Base-by-base conservation (phyloP, 2,888 invertebrate species). In the Apodemia duryi region DNA sequence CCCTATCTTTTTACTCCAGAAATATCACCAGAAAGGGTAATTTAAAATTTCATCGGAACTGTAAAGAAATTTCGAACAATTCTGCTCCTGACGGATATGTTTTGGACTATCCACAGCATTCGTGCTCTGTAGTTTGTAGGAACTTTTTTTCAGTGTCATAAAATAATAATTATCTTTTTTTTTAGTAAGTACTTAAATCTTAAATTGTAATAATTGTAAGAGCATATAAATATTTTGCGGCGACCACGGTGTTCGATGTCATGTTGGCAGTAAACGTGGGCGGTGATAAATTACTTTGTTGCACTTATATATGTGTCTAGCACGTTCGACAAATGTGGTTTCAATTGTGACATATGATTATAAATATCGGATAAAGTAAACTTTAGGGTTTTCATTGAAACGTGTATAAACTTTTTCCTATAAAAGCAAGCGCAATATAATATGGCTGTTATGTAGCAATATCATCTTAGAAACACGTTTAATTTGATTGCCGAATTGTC, bases 201-300 rank as follows among this genome's bases (percentile, higher is more conserved):
- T 57, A 32, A 57, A 32, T 57, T 57, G 57, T 57, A 57, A 2
- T 32, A 21, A 2, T 32, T 32, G 4, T 32, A 32, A 32, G 2
- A 13, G n/a, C 13, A 11, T 35, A 60, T 60, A 60, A 60, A 63
- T 60, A 63, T 52, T 61, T 54, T 65, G 63, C 63, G 60, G 62
- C 62, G 63, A 64, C 62, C 63, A 65, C 63, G 64, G 67, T 67
- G 65, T 65, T 35, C 62, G 61, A 66, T 66, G 70, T 68, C 63
- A 52, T 60, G 35, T 57, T 62, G 60, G 1, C 29, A 57, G 51
- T 51, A 32, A 21, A 49, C 64, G 70, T 70, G 67, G 67, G 69
- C 66, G 69, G 65, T 67, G 69, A 71, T 72, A 67, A 71, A 72
- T 71, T 67, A 65, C 68, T 72, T 35, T 66, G 68, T 64, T 68